These are phyloP conservation scores for Psittacula echo DNA, from an alignment of 2,797 vertebrate species.

Conservation along the genomic window DNA sequence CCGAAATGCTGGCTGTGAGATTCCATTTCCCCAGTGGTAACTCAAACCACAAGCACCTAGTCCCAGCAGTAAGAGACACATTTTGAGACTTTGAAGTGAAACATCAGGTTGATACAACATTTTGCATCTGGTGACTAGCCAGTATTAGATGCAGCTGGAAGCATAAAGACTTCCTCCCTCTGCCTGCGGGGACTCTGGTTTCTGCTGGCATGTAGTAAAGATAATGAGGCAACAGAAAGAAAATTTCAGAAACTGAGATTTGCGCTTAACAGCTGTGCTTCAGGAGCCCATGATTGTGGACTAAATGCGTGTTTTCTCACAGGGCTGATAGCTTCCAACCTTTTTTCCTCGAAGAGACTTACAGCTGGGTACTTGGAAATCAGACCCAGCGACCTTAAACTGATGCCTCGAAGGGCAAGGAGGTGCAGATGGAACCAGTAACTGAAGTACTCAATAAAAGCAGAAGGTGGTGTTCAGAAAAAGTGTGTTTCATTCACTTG, in stretches of 20 bases:
- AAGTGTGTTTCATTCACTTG: background rate
- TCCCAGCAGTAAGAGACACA: slow-evolving; percentile 1
- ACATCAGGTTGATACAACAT: slow-evolving; percentile 20
- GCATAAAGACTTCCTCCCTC: slow-evolving; percentile 1
- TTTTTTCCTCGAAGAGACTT: background rate
- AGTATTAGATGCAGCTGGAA: slow-evolving; percentile 41
- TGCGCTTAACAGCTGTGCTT: slow-evolving; percentile 31
- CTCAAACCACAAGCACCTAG: slow-evolving; percentile 42
- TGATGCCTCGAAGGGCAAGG: background rate
- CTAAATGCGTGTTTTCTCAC: background rate
- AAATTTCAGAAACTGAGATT: slow-evolving; percentile 38
- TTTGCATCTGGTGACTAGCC: slow-evolving; percentile 45
- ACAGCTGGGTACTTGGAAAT: background rate
- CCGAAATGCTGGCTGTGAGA: slow-evolving; percentile 19
- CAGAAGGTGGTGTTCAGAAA: background rate
- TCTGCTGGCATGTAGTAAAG: slow-evolving; percentile 37
- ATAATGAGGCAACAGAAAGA: slow-evolving; percentile 52
- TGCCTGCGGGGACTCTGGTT: background rate
- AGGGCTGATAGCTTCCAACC: background rate
- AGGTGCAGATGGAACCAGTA: background rate
- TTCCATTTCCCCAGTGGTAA: slow-evolving; percentile 28
- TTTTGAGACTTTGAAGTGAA: slow-evolving; percentile 31
- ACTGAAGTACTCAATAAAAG: background rate
- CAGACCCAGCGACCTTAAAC: background rate
- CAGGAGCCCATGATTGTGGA: background rate